Percentiles rank a stretch among this genome's conserved stretches.
Conservation (phyloP, 92 coral and sea anemone genomes). For the Epizoanthus scotinus region DNA sequence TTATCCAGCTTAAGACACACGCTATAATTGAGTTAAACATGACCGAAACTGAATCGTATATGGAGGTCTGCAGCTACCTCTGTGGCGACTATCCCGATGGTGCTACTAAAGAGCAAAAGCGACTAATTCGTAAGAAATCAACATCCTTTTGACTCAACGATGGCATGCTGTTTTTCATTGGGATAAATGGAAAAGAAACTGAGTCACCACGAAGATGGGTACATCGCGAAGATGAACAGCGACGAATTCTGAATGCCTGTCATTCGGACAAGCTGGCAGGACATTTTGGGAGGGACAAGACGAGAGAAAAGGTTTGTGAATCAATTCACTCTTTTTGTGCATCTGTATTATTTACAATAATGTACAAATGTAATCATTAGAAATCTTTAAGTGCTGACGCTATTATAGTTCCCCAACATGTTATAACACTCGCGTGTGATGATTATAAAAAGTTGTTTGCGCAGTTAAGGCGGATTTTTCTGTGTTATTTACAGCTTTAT, state of each 20-base stretch:
- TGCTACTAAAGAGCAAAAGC: not conserved
- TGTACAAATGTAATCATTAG: not conserved
- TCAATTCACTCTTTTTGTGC: not conserved
- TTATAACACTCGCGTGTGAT: no score
- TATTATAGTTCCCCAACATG: no score
- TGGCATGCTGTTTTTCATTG: constrained; percentile 5
- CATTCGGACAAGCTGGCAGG: constrained; percentile 48
- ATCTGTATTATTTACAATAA: not conserved
- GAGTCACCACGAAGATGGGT: no score
- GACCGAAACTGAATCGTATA: not conserved
- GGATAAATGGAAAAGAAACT: not conserved
- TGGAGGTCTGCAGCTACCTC: not conserved
- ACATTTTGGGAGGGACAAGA: constrained; percentile 54
- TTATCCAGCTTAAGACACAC: no score
- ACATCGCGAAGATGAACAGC: no score
- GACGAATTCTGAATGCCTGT: constrained; percentile 23
- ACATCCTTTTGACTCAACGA: not conserved
- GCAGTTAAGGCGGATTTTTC: no score
- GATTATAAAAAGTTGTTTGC: no score
- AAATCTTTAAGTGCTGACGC: not conserved
- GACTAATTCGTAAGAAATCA: constrained; percentile 15
- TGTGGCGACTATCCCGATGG: constrained; percentile 1
- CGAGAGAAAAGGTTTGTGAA: constrained; percentile 48
- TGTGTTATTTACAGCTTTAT: no score
- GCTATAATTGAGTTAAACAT: not conserved